Evolutionary conservation across 1,140 invertebrate species (phyloP), one percentile per base, ranked within the genome.

Genomic region (Nomia melanderi): DNA sequence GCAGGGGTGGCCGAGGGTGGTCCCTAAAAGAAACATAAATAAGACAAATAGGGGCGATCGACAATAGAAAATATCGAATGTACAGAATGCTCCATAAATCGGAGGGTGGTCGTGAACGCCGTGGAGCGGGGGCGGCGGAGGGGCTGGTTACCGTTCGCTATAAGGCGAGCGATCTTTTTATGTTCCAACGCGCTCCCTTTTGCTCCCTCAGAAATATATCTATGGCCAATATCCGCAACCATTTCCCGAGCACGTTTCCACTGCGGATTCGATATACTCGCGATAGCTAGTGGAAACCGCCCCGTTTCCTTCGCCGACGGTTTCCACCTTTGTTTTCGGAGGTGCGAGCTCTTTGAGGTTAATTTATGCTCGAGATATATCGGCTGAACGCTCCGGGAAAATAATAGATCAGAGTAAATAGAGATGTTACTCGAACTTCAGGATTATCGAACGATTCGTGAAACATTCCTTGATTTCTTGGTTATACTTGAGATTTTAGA

Each of bases 51-150:
- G 90, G 72, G 88, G 85, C 89, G 88, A 91, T 91, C 88, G 90
- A 90, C 90, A 90, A 92, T 92, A 91, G 91, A 92, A 92, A 91
- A 90, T 91, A 92, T 91, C 88, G 89, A 90, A 91, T 91, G 90
- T 89, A 91, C 90, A 89, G 88, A 91, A 91, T 88, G 89, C 88
- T 83, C 88, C 89, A 92, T 92, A 92, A 92, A 92, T 92, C 88
- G 89, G 85, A 82, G 81, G 84, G 82, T 83, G 71, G 87, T 78
- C 70, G 62, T 72, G 66, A 77, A 70, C 74, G 76, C n/a, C n/a
- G n/a, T n/a, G 63, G 23, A 63, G 27, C 56, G 44, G 54, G 57
- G 4, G 69, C 20, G 65, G 65, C 56, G 50, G 66, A 53, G 14
- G 59, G 41, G 79, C 44, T 39, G 65, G 60, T 60, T 82, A 79